phyloP scores from a whole-genome alignment of 2,113 vertebrate genomes.

The Varanus salvator region DNA sequence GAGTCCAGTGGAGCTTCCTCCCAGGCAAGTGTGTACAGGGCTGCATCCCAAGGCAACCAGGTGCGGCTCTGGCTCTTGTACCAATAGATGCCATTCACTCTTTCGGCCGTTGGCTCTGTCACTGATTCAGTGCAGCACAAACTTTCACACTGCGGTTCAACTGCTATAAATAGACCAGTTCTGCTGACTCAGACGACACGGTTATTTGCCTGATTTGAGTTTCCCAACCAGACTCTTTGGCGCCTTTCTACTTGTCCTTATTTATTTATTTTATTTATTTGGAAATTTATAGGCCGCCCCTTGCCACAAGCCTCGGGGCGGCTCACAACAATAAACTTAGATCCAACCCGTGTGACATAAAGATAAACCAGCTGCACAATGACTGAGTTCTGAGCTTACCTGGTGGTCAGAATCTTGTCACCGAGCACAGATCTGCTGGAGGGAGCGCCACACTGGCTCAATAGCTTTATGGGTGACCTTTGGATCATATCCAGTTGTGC shows the following conservation, averaged over 20 bases:
- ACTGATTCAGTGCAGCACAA: not conserved
- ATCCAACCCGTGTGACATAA: conserved; percentile 27
- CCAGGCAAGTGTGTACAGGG: too few species aligned
- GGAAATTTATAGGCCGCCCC: too few species aligned
- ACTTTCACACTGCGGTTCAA: conserved; percentile 13
- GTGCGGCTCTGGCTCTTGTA: not conserved
- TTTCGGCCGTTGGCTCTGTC: not conserved
- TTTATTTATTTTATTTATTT: too few species aligned
- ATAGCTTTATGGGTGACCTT: not conserved
- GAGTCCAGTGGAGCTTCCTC: too few species aligned
- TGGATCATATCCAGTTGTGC: too few species aligned
- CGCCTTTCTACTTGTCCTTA: conserved; percentile 49
- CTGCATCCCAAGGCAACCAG: not conserved
- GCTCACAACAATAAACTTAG: too few species aligned
- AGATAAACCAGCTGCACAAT: conserved; percentile 8
- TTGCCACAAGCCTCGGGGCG: too few species aligned
- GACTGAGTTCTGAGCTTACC: not conserved
- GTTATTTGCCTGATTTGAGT: not conserved
- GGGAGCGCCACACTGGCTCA: not conserved
- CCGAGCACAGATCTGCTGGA: not conserved
- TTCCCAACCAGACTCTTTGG: conserved; percentile 47
- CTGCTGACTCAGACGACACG: not conserved
- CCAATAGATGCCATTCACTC: conserved; percentile 19
- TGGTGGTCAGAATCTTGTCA: not conserved
- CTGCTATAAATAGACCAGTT: conserved; percentile 29